These are phyloP conservation scores for Cheilosia urbana DNA, from an alignment of 2,888 invertebrate species.

Conservation along the genomic window DNA sequence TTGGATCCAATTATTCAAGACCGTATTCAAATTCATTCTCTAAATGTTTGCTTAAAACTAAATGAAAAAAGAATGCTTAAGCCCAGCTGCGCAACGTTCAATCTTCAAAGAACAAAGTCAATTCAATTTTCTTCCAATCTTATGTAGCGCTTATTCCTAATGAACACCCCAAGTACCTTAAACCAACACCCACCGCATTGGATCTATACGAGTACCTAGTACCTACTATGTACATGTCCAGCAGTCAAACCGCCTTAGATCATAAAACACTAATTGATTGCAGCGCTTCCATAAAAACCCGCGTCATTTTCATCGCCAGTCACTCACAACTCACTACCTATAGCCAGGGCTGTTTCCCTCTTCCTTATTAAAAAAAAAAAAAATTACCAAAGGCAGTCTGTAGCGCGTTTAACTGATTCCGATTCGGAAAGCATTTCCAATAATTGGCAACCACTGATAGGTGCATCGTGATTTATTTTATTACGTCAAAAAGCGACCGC, in stretches of 20 bases:
- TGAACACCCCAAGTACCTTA: conserved; percentile 22
- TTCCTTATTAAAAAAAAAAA: conserved; percentile 52
- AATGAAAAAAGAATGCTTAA: too few species aligned
- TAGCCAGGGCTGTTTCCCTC: conserved; percentile 33
- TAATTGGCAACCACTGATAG: conserved; percentile 73
- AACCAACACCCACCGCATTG: conserved; percentile 8
- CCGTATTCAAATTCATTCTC: too few species aligned
- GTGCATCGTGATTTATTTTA: conserved; percentile 75
- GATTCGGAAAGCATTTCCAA: conserved; percentile 74
- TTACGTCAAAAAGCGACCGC: conserved; percentile 71
- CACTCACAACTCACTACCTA: background rate
- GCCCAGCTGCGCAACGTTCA: too few species aligned
- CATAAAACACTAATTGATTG: conserved; percentile 43
- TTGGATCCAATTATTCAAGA: too few species aligned
- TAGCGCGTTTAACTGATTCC: conserved; percentile 64
- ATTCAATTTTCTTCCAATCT: background rate
- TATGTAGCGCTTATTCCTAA: too few species aligned
- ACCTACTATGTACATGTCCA: conserved; percentile 17
- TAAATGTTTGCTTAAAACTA: too few species aligned
- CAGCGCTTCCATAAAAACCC: conserved; percentile 36
- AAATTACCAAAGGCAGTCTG: conserved; percentile 34
- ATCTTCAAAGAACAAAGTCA: too few species aligned
- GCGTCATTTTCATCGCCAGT: conserved; percentile 26
- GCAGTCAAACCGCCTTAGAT: conserved; percentile 26
- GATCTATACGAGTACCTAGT: conserved; percentile 3